Evolutionary conservation across 2,113 vertebrate genomes (phyloP).

Genomic region (Opisthocomus hoazin): DNA sequence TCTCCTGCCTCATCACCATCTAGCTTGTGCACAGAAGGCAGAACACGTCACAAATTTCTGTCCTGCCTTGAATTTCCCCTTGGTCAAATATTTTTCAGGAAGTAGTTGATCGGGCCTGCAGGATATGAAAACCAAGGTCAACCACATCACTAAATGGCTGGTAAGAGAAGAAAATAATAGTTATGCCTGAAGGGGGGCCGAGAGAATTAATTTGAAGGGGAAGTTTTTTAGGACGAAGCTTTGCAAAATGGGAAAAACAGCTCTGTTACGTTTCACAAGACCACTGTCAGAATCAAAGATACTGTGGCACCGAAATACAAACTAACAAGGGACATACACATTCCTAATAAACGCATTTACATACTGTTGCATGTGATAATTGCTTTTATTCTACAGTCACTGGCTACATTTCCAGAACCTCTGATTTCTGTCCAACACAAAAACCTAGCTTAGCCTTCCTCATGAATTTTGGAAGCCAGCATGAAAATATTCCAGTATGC

Average conservation of each 20-base stretch:
- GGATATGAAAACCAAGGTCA: conserved; percentile 48
- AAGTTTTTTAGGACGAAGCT: conserved; percentile 36
- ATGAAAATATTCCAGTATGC: conserved; percentile 38
- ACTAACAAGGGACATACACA: not conserved
- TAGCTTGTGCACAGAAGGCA: not conserved
- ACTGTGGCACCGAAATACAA: not conserved
- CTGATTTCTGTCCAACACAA: conserved; percentile 52
- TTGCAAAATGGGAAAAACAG: conserved; percentile 16
- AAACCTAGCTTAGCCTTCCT: conserved; percentile 38
- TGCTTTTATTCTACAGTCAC: conserved; percentile 34
- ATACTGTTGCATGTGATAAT: conserved; percentile 18
- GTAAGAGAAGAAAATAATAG: conserved; percentile 25
- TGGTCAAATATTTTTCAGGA: conserved; percentile 52
- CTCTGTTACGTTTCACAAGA: not conserved
- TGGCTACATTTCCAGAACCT: conserved; percentile 38
- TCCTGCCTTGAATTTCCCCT: not conserved
- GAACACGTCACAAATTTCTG: not conserved
- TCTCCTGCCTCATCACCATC: not conserved
- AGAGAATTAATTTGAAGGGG: conserved; percentile 29
- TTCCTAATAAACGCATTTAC: conserved; percentile 43
- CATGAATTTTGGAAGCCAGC: conserved; percentile 47
- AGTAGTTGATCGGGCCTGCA: conserved; percentile 33
- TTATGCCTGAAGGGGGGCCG: not conserved
- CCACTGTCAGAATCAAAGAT: not conserved
- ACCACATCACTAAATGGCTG: conserved; percentile 35